Evolutionary conservation across 2,888 invertebrate genomes (phyloP).

Genomic region (Lepidocyrtinus sp.): DNA sequence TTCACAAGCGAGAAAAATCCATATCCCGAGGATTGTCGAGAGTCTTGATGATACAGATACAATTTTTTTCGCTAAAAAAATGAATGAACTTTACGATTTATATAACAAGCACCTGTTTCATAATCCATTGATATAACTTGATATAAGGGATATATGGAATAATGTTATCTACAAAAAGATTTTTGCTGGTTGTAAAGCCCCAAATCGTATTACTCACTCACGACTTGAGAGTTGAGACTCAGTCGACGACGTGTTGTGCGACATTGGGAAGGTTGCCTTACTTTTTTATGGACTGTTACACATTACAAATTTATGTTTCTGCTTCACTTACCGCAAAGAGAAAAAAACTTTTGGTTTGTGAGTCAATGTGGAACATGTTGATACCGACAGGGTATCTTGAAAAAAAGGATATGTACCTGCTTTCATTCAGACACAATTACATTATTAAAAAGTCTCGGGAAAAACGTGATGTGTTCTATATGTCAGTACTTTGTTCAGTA

Average conservation of each 20-base stretch:
- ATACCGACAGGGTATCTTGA: constrained; percentile 53
- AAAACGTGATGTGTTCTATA: constrained; percentile 40
- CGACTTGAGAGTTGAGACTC: constrained; percentile 21
- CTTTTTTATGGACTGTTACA: constrained; percentile 45
- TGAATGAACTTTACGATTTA: constrained; percentile 12
- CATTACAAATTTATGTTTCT: constrained; percentile 33
- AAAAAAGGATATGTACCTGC: neutral
- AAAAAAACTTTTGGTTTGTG: neutral
- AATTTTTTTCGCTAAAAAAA: neutral
- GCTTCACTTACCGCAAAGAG: constrained; percentile 42
- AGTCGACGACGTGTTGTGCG: neutral
- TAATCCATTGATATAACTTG: constrained; percentile 18
- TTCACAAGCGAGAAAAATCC: constrained; percentile 2
- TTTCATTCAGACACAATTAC: constrained; percentile 12
- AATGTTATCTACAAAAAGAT: constrained; percentile 34
- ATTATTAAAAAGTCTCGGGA: constrained; percentile 27
- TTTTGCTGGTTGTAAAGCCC: constrained; percentile 21
- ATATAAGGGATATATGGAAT: constrained; percentile 42
- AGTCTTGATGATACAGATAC: neutral
- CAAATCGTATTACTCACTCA: constrained; percentile 42
- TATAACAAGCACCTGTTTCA: constrained; percentile 42
- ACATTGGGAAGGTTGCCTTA: constrained; percentile 54
- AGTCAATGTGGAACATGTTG: constrained; percentile 61
- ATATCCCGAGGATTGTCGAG: neutral
- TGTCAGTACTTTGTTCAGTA: constrained; percentile 14